Percentiles rank a stretch among this genome's conserved stretches.
Evolutionary conservation across 2,888 invertebrate genomes (phyloP).

Genomic region (Caenorhabditis afra): DNA sequence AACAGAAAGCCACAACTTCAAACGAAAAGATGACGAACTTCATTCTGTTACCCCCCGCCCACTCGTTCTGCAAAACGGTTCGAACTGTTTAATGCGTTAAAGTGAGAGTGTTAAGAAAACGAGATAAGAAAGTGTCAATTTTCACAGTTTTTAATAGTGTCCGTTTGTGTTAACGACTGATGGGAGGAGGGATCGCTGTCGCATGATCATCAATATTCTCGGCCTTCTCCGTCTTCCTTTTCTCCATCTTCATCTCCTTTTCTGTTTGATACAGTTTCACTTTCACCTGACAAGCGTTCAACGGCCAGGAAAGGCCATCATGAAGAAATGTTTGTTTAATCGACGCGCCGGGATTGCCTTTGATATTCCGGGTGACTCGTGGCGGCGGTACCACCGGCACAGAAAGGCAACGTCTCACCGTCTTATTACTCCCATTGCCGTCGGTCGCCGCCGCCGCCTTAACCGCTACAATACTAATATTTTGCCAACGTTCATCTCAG

Average conservation of each 20-base stretch:
- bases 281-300: slow-evolving; percentile 53
- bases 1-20: slow-evolving; percentile 40
- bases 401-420: slow-evolving; percentile 26
- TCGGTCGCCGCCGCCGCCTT: not conserved
- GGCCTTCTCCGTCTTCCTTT: slow-evolving; percentile 18
- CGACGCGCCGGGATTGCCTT: slow-evolving; percentile 40
- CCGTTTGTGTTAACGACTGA: slow-evolving; percentile 47
- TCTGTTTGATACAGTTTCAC: slow-evolving; percentile 29
- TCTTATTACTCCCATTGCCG: slow-evolving; percentile 53
- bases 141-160: slow-evolving; percentile 59
- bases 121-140: slow-evolving; percentile 61
- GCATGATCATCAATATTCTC: slow-evolving; percentile 48
- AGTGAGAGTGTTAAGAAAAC: slow-evolving; percentile 23
- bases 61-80: too few species aligned
- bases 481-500: slow-evolving; percentile 49
- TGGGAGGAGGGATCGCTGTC: not conserved
- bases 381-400: slow-evolving; percentile 54
- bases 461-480: slow-evolving; percentile 52
- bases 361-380: slow-evolving; percentile 37
- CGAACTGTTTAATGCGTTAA: too few species aligned
- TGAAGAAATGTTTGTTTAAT: slow-evolving; percentile 50
- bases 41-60: too few species aligned
- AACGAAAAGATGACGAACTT: not conserved
- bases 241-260: slow-evolving; percentile 11
- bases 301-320: slow-evolving; percentile 45